Evolutionary conservation across 2,888 invertebrate species (phyloP), one percentile per base, ranked within the genome.

Genomic region (Pseudococcus jackbeardsleyi): DNA sequence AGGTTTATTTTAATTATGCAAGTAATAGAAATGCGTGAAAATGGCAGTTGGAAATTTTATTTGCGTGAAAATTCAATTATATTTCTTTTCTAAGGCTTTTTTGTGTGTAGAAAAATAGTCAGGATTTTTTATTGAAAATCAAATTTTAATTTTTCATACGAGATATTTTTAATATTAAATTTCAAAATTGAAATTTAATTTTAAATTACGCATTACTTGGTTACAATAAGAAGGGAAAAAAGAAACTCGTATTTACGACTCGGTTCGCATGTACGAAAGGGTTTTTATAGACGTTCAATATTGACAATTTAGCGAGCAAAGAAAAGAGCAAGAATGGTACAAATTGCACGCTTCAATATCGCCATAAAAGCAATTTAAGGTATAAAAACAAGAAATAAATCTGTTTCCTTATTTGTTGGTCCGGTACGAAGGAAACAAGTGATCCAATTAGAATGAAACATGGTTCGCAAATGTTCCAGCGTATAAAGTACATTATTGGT

Each of bases 381-480:
- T 42, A 42, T 22, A 77, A 33, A 77, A 77, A 39, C 39, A 77
- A 77, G 39, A 77, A 77, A 77, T 77, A 77, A 77, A 77, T 77
- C 77, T 77, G 39, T 77, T 77, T 77, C 77, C 77, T 77, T 33
- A 77, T 42, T 77, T 77, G 39, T 77, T 42, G 77, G 77, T 77
- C 77, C 77, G 39, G 39, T 42, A 77, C 39, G 39, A 77, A 77
- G 77, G 77, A 77, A 77, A 77, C 77, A 77, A 77, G 77, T 77
- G 77, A 77, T 77, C 77, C 77, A 77, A 77, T 77, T 77, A 77
- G 77, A 39, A 39, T 39, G 77, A 77, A 77, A 77, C 77, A 77
- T 77, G 77, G 39, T 39, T 15, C 77, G 33, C 77, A 77, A 77
- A 77, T 77, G 77, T 77, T 77, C 77, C 17, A 33, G 11, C 17